phyloP scores from a whole-genome alignment of 2,888 invertebrate genomes.

The Phalera bucephala region DNA sequence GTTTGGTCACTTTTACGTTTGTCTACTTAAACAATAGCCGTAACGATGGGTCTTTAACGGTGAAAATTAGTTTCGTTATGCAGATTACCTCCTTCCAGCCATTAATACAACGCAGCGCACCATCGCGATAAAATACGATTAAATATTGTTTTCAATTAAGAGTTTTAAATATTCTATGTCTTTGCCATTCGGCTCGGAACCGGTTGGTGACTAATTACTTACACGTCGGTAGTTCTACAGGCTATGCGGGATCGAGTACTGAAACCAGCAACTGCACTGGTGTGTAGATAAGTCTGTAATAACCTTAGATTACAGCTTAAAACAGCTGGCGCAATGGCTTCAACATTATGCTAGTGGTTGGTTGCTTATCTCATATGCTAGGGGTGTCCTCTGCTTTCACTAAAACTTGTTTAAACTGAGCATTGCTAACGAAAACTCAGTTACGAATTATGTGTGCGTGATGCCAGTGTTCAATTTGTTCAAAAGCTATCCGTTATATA shows the following conservation, averaged over 20 bases:
- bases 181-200: constrained; percentile 29
- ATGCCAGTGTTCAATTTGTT: too few species aligned
- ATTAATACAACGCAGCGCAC: constrained; percentile 27
- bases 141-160: constrained; percentile 41
- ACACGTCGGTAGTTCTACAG: constrained; percentile 6
- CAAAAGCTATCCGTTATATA: too few species aligned
- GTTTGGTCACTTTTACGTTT: constrained; percentile 54
- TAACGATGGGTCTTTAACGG: constrained; percentile 38
- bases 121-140: constrained; percentile 31
- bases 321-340: too few species aligned
- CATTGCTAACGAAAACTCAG: too few species aligned
- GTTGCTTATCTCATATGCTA: too few species aligned
- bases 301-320: too few species aligned
- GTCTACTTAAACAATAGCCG: constrained; percentile 46
- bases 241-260: constrained; percentile 13
- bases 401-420: too few species aligned
- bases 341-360: too few species aligned
- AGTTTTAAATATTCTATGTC: constrained; percentile 29
- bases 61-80: constrained; percentile 45
- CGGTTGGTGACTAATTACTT: constrained; percentile 27
- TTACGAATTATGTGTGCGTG: too few species aligned
- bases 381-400: too few species aligned
- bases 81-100: constrained; percentile 22
- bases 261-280: constrained; percentile 13
- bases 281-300: too few species aligned